Percentiles rank a stretch among this genome's conserved stretches.
Conservation (phyloP, 2,797 vertebrate genomes). For the Anas georgica region DNA sequence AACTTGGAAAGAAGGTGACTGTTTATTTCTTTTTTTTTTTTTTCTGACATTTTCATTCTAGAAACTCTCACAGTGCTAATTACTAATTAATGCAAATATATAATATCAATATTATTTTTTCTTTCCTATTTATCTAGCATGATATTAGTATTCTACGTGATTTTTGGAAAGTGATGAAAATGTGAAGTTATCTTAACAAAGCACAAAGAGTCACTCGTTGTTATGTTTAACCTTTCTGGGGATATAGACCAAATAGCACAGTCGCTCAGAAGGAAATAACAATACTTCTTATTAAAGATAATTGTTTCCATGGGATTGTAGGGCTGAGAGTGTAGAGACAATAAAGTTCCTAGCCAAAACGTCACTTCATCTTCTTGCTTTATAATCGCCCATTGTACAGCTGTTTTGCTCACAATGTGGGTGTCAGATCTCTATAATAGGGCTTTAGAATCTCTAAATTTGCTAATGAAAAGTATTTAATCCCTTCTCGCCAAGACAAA, state of each 20-base stretch:
- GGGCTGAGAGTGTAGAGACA: not conserved
- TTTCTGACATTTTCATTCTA: not conserved
- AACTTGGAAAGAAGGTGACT: not conserved
- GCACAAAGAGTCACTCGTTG: not conserved
- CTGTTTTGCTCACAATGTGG: not conserved
- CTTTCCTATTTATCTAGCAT: not conserved
- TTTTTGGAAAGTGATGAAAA: constrained; percentile 3
- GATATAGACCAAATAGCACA: not conserved
- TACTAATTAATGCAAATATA: constrained; percentile 1
- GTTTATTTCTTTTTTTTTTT: not conserved
- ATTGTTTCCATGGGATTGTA: constrained; percentile 60
- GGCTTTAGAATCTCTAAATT: constrained; percentile 46
- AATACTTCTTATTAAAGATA: constrained; percentile 41
- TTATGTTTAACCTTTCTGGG: constrained; percentile 40
- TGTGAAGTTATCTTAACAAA: not conserved
- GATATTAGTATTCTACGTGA: not conserved
- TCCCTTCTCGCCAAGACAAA: not conserved
- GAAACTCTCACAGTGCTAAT: not conserved
- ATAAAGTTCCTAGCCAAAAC: constrained; percentile 28
- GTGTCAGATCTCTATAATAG: constrained; percentile 36
- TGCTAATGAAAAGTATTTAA: constrained; percentile 62
- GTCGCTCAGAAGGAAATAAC: constrained; percentile 15
- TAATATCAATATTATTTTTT: not conserved
- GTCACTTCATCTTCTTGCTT: constrained; percentile 33
- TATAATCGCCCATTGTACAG: constrained; percentile 15